These are phyloP conservation scores for Acanthococcus lagerstroemiae DNA, from an alignment of 2,888 invertebrate species.

Conservation along the genomic window DNA sequence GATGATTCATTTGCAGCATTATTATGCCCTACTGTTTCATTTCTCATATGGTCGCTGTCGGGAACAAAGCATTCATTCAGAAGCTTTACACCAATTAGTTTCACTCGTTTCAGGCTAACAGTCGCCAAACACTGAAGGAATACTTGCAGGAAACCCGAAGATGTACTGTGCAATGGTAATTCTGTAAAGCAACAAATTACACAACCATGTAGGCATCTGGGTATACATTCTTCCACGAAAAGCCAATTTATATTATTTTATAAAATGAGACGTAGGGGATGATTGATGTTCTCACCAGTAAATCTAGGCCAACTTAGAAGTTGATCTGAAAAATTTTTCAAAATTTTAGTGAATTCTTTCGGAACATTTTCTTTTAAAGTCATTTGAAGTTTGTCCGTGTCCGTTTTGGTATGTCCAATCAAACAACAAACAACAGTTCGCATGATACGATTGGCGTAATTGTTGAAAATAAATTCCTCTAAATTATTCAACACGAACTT, in stretches of 20 bases:
- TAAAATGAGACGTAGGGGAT: no score
- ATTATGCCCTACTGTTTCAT: slow-evolving; percentile 34
- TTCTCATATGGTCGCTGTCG: slow-evolving; percentile 40
- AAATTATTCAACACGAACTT: slow-evolving; percentile 72
- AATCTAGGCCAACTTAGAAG: slow-evolving; percentile 68
- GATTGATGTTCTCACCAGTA: slow-evolving; percentile 38
- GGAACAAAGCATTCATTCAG: slow-evolving; percentile 48
- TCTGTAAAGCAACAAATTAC: no score
- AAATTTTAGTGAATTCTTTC: slow-evolving; percentile 47
- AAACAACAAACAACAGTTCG: slow-evolving; percentile 46
- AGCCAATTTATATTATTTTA: no score
- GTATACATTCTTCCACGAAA: no score
- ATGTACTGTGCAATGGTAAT: slow-evolving; percentile 56
- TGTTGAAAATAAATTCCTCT: slow-evolving; percentile 71
- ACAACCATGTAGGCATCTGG: no score
- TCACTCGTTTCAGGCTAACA: slow-evolving; percentile 48
- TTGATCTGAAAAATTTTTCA: slow-evolving; percentile 53
- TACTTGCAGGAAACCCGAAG: slow-evolving; percentile 62
- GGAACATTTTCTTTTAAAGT: slow-evolving; percentile 1
- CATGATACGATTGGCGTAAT: slow-evolving; percentile 65
- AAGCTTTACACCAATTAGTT: slow-evolving; percentile 43
- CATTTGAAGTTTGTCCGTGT: slow-evolving; percentile 43
- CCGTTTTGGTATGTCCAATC: neutral
- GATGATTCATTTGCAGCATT: no score
- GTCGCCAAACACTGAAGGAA: slow-evolving; percentile 53